Base-by-base conservation (phyloP, 2,888 invertebrate species). In the Gastrophysa polygoni region DNA sequence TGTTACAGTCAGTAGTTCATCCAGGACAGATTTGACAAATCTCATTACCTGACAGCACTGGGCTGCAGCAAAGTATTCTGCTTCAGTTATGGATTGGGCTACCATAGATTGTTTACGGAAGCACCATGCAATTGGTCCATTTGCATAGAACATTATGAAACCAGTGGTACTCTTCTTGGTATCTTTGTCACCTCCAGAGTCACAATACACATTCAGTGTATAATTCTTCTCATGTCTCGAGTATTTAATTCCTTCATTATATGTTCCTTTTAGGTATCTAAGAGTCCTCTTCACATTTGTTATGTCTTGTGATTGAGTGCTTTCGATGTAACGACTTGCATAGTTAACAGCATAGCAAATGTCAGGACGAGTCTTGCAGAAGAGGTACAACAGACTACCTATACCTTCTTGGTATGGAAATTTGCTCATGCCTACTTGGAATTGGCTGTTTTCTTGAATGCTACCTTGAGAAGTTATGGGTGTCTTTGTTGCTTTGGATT, bases 401-500 rank as follows among this genome's bases (percentile, higher is more conserved):
- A 63, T 16, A 17, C 52, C 50, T 47, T 58, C 58, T 48, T 54
- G 32, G 43, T 59, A 63, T 24, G 59, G 63, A 28, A 54, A 63
- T 16, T 49, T 59, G n/a, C n/a, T n/a, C n/a, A n/a, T n/a, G n/a
- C n/a, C n/a, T n/a, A n/a, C n/a, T n/a, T n/a, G n/a, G n/a, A n/a
- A n/a, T n/a, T n/a, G n/a, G n/a, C n/a, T n/a, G n/a, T n/a, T n/a
- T n/a, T n/a, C n/a, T n/a, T n/a, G n/a, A n/a, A n/a, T n/a, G n/a
- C n/a, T n/a, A n/a, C n/a, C n/a, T 14, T 52, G 32, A 29, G 32
- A 24, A 14, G 11, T 51, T 38, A 24, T 24, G 14, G 52, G 52
- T 2, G 52, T 52, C 11, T 38, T 52, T 38, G n/a, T 34, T 16
- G 14, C n/a, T 18, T 52, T 52, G 18, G 34, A 16, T n/a, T 10